Conservation (phyloP, 2,797 vertebrate species). For the Sebastolobus altivelis region DNA sequence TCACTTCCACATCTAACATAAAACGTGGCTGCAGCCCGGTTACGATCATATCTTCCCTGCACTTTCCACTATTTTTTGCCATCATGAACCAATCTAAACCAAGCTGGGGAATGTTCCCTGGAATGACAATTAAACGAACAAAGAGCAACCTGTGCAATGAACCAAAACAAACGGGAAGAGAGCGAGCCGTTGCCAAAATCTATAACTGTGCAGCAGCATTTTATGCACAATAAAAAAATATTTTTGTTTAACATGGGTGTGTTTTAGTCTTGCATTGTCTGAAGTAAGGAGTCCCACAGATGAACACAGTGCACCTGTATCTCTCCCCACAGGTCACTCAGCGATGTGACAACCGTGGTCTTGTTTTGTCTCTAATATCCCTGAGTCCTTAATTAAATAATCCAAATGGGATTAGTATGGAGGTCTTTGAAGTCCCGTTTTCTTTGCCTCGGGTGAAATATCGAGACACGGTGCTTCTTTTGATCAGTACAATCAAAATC, state of each 20-base stretch:
- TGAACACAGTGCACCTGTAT: constrained; percentile 37
- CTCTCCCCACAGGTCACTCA: constrained; percentile 40
- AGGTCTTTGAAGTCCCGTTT: constrained; percentile 70
- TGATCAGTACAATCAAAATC: constrained; percentile 82
- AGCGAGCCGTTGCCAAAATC: constrained; percentile 70
- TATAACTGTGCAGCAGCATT: constrained; percentile 56
- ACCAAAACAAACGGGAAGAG: constrained; percentile 75
- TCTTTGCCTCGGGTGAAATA: constrained; percentile 54
- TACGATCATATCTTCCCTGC: constrained; percentile 65
- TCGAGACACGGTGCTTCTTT: constrained; percentile 69
- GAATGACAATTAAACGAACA: constrained; percentile 84
- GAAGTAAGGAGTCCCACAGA: constrained; percentile 19
- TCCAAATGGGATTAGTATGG: constrained; percentile 75
- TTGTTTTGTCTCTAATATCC: constrained; percentile 54
- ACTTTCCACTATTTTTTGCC: constrained; percentile 64
- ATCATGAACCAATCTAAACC: constrained; percentile 82
- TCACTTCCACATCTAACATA: constrained; percentile 74
- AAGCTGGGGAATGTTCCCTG: constrained; percentile 73
- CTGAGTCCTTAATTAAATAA: constrained; percentile 74
- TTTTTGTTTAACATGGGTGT: constrained; percentile 12
- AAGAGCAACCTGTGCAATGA: constrained; percentile 78
- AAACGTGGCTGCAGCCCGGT: constrained; percentile 58
- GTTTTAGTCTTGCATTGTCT: constrained; percentile 11
- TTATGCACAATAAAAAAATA: constrained; percentile 43
- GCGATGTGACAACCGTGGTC: constrained; percentile 46